Evolutionary conservation across 2,888 invertebrate species (phyloP).

Genomic region (Pseudoips prasinana): DNA sequence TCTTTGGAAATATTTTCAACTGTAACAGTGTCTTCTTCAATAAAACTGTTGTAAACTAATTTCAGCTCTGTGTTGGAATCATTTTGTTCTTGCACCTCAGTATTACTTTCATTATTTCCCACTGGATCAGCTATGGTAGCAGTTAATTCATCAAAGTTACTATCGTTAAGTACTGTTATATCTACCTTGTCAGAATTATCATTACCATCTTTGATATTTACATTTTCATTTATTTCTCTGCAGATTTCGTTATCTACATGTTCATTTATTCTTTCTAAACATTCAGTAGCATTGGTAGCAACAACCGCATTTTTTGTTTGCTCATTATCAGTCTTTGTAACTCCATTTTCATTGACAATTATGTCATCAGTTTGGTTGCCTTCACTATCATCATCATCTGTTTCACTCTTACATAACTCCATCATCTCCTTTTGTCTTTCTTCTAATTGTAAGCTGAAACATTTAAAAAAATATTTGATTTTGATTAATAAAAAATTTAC

Average conservation of each 20-base stretch:
- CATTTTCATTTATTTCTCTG: constrained; percentile 1
- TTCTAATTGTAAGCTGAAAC: constrained; percentile 84
- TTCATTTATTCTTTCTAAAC: constrained; percentile 1
- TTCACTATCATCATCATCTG: constrained; percentile 25
- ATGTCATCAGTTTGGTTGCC: constrained; percentile 5
- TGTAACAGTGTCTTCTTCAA: constrained; percentile 35
- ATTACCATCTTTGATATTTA: constrained; percentile 8
- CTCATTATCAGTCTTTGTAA: constrained; percentile 4
- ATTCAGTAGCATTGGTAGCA: constrained; percentile 1
- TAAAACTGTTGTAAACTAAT: constrained; percentile 38
- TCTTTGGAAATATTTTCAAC: constrained; percentile 9
- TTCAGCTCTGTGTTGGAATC: constrained; percentile 36
- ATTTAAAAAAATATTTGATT: too few species aligned
- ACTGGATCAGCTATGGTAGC: background rate
- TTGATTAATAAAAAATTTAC: too few species aligned
- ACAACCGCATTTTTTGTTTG: background rate
- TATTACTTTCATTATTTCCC: constrained; percentile 2
- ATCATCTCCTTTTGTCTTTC: constrained; percentile 88
- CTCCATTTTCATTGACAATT: background rate
- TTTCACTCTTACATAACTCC: constrained; percentile 88
- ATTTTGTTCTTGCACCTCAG: constrained; percentile 12
- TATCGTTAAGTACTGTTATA: background rate
- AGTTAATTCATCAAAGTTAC: too few species aligned
- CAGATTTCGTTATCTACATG: background rate
- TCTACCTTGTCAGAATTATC: constrained; percentile 6